Conservation (phyloP, 2,888 invertebrate genomes). For the Dryomyza anilis region DNA sequence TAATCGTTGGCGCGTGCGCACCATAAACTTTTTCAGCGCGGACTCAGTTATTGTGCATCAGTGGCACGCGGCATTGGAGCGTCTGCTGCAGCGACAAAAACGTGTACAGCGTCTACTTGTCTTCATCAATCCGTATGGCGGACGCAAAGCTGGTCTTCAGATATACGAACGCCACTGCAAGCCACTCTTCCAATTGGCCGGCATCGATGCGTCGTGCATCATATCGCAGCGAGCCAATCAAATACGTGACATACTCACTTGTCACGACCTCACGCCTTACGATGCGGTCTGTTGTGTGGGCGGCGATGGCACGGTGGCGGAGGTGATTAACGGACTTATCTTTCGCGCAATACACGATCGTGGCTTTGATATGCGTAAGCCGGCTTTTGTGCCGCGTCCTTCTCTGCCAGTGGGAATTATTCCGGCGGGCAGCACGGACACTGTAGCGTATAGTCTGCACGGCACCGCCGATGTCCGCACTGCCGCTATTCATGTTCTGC, state of each 20-base stretch:
- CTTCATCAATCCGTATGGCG: conserved; percentile 86
- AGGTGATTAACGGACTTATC: conserved; percentile 75
- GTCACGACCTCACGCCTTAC: conserved; percentile 65
- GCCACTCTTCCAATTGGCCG: conserved; percentile 69
- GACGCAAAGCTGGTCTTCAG: conserved; percentile 73
- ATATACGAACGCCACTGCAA: conserved; percentile 77
- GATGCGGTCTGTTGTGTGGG: conserved; percentile 81
- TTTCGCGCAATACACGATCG: conserved; percentile 63
- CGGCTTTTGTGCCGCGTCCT: conserved; percentile 56
- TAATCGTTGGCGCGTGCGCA: conserved; percentile 67
- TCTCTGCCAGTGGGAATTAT: conserved; percentile 65
- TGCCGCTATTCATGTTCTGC: conserved; percentile 79
- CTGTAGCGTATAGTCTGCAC: conserved; percentile 77
- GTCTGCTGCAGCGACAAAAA: conserved; percentile 47
- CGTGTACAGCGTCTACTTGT: conserved; percentile 75
- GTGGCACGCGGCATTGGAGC: conserved; percentile 68
- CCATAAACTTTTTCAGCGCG: conserved; percentile 66
- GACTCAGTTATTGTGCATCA: conserved; percentile 68
- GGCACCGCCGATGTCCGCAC: conserved; percentile 81
- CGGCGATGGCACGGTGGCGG: conserved; percentile 86
- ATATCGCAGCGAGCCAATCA: conserved; percentile 78
- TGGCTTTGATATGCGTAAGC: conserved; percentile 48
- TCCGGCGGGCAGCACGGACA: conserved; percentile 78
- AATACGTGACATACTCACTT: conserved; percentile 71
- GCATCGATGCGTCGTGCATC: conserved; percentile 69